Conservation (phyloP, 2,113 vertebrate genomes). For the Istiophorus platypterus region DNA sequence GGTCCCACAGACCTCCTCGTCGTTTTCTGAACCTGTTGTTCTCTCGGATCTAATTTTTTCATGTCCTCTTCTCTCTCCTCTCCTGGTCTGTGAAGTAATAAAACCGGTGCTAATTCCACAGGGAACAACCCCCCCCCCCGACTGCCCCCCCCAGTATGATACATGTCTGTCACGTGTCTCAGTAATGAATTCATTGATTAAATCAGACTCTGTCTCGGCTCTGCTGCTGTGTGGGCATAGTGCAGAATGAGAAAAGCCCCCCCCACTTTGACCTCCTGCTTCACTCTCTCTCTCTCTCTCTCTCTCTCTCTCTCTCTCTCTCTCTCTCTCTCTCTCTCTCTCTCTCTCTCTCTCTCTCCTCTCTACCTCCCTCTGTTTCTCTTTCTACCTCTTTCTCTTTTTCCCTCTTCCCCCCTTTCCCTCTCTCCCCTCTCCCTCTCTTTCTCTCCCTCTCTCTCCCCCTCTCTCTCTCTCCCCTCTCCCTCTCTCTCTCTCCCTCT, state of each 20-base stretch:
- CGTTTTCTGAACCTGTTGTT: not conserved
- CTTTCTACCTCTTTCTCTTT: no score
- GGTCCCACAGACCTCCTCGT: no score
- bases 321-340: not conserved
- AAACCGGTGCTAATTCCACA: not conserved
- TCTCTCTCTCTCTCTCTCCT: not conserved
- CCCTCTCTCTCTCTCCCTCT: no score
- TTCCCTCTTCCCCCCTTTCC: no score
- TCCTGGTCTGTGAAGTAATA: not conserved
- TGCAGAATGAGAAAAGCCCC: slow-evolving; percentile 4
- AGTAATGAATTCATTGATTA: slow-evolving; percentile 50
- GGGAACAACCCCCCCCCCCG: not conserved
- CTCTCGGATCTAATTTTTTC: slow-evolving; percentile 2
- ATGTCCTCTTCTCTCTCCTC: not conserved
- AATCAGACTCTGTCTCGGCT: slow-evolving; percentile 36
- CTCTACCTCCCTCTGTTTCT: no score
- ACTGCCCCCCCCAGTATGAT: slow-evolving; percentile 2
- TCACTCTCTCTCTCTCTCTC: not conserved
- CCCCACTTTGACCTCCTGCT: not conserved
- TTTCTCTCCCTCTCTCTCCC: no score
- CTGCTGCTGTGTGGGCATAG: slow-evolving; percentile 16
- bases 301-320: not conserved
- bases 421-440: no score
- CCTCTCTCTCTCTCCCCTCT: no score
- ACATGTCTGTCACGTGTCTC: slow-evolving; percentile 40